phyloP scores from a whole-genome alignment of 2,888 invertebrate species.

The Trachelus stipa region DNA sequence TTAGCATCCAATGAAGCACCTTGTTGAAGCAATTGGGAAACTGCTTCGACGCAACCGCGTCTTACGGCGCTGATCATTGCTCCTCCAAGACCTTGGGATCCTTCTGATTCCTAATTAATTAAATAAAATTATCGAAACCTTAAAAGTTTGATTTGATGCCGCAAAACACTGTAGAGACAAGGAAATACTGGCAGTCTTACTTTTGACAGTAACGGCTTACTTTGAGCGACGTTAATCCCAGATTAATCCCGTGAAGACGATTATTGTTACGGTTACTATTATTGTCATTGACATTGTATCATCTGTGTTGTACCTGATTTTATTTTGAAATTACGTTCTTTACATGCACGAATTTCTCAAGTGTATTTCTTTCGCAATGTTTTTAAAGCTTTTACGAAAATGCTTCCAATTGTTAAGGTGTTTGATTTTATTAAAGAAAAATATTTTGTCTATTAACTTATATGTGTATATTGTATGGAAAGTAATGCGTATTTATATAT shows the following conservation, averaged over 20 bases:
- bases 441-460: slow-evolving; percentile 30
- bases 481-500: slow-evolving; percentile 34
- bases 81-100: slow-evolving; percentile 61
- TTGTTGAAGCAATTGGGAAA: slow-evolving; percentile 61
- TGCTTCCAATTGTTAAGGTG: slow-evolving; percentile 11
- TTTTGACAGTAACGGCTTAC: not conserved
- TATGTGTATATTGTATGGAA: slow-evolving; percentile 38
- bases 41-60: slow-evolving; percentile 62
- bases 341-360: not conserved
- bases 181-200: not conserved
- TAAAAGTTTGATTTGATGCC: not conserved
- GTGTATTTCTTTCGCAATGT: not conserved
- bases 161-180: not conserved
- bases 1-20: slow-evolving; percentile 61
- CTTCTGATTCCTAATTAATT: slow-evolving; percentile 59
- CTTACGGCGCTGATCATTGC: slow-evolving; percentile 63
- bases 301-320: slow-evolving; percentile 11
- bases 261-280: slow-evolving; percentile 18
- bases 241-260: slow-evolving; percentile 9
- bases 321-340: not conserved
- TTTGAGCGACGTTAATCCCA: not conserved
- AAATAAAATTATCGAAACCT: not conserved
- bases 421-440: slow-evolving; percentile 30
- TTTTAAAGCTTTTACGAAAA: not conserved
- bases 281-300: slow-evolving; percentile 1